phyloP scores from a whole-genome alignment of 2,797 vertebrate genomes.

The Enteromius trimaculatus region DNA sequence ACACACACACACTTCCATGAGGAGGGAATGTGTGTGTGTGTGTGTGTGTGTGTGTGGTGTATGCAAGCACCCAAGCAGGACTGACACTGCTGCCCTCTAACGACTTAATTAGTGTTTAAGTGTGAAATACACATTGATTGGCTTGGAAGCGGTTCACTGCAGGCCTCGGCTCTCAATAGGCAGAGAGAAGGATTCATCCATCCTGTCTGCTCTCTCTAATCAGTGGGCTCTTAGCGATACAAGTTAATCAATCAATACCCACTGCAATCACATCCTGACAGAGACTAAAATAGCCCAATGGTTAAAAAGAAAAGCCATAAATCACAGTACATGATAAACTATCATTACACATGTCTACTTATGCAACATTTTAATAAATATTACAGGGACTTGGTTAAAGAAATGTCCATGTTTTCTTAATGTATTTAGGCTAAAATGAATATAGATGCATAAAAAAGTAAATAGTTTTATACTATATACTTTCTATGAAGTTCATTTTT shows the following conservation, averaged over 20 bases:
- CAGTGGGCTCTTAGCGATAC: constrained; percentile 58
- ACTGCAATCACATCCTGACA: constrained; percentile 53
- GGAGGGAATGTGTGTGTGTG: not conserved
- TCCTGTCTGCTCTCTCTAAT: constrained; percentile 40
- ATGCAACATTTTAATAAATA: not conserved
- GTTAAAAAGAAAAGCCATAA: constrained; percentile 62
- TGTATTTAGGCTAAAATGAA: not conserved
- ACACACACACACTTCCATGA: not conserved
- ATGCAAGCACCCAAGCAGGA: constrained; percentile 34
- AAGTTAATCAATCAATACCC: constrained; percentile 68
- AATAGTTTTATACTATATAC: not conserved
- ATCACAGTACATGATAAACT: constrained; percentile 48
- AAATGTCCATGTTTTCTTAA: not conserved
- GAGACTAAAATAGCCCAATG: constrained; percentile 63
- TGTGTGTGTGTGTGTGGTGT: constrained; percentile 29
- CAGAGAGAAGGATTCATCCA: constrained; percentile 59
- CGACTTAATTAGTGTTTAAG: constrained; percentile 76
- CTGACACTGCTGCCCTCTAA: constrained; percentile 61
- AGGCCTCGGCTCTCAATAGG: constrained; percentile 51
- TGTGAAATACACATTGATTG: constrained; percentile 71
- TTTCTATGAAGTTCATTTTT: not conserved
- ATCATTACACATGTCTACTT: constrained; percentile 11
- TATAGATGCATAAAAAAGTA: not conserved
- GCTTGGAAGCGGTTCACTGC: constrained; percentile 58
- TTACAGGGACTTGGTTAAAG: not conserved